Base-by-base conservation (phyloP, 2,888 invertebrate genomes). In the Melieria crassipennis region DNA sequence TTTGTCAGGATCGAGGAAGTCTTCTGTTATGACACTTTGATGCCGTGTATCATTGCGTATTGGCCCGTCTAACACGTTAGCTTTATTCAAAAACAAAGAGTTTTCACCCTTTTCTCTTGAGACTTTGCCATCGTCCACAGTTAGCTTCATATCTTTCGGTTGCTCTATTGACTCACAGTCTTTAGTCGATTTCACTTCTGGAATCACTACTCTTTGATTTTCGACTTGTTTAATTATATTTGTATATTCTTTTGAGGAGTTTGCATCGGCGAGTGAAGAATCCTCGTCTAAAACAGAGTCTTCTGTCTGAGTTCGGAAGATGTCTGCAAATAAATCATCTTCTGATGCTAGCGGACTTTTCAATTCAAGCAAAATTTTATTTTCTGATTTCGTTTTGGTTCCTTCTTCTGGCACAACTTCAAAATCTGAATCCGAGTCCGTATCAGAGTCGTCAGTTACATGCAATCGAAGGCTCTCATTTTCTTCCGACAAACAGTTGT, bases 301-400 rank as follows among this genome's bases (percentile, higher is more conserved):
- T 46, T 55, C 55, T 45, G 4, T 10, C 11, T 42, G 42, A 16
- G 50, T 6, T 64, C 43, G 50, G 69, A 76, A 73, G 43, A 74
- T 60, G 74, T 75, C 76, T 0, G 71, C 70, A 63, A 73, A 72
- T 50, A 94, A 88, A 85, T 93, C 92, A 79, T 93, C 90, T 9
- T 87, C 84, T 30, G 80, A 78, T 76, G 85, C 81, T 16, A 85
- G 77, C 73, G 86, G 82, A 70, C 89, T 83, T 58, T 87, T 86
- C 56, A 89, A 80, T 81, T 91, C 86, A 45, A 90, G 85, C 73
- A 86, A 78, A 71, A 89, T 85, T 73, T 87, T 78, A 71, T 89
- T 85, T 75, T 62, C 42, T 70, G 9, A 74, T 81, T 60, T 67
- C 45, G 52, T 55, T 55, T 16, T 0, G 10, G 7, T 7, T 42